Evolutionary conservation across 2,888 invertebrate species (phyloP).

Genomic region (Campoplex capitator): DNA sequence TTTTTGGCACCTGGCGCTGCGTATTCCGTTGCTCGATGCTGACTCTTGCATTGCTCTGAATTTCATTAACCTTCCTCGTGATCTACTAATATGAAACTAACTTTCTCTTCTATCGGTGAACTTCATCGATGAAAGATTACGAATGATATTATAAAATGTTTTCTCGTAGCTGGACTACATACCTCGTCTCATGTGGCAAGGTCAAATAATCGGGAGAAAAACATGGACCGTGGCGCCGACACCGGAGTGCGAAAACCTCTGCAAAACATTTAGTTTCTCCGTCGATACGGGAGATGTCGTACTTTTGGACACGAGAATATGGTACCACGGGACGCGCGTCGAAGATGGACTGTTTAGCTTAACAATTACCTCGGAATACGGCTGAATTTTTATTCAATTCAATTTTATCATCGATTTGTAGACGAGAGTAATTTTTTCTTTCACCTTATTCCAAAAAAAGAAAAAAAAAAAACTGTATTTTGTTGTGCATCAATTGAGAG

Average conservation of each 20-base stretch:
- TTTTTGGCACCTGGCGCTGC: too few species aligned
- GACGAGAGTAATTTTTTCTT: too few species aligned
- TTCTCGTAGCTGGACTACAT: slow-evolving; percentile 94
- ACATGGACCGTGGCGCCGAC: slow-evolving; percentile 94
- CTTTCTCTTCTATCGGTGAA: neutral
- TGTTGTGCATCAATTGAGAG: neutral
- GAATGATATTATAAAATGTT: slow-evolving; percentile 12
- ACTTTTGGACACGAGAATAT: slow-evolving; percentile 94
- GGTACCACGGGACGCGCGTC: slow-evolving; percentile 96
- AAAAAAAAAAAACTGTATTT: too few species aligned
- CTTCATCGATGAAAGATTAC: neutral
- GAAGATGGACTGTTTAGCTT: slow-evolving; percentile 93
- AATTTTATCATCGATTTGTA: neutral
- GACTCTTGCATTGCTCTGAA: too few species aligned
- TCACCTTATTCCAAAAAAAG: too few species aligned
- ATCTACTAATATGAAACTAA: neutral
- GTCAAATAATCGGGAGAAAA: slow-evolving; percentile 94
- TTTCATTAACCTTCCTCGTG: too few species aligned
- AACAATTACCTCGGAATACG: slow-evolving; percentile 96
- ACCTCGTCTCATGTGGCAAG: slow-evolving; percentile 96
- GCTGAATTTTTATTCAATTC: slow-evolving; percentile 84
- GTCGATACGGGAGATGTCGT: slow-evolving; percentile 96
- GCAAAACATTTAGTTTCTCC: slow-evolving; percentile 90
- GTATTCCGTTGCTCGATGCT: too few species aligned
- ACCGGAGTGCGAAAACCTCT: slow-evolving; percentile 93